Percentiles rank a stretch among this genome's conserved stretches.
Evolutionary conservation across 2,888 invertebrate genomes (phyloP).

Genomic region (Deilephila porcellus): DNA sequence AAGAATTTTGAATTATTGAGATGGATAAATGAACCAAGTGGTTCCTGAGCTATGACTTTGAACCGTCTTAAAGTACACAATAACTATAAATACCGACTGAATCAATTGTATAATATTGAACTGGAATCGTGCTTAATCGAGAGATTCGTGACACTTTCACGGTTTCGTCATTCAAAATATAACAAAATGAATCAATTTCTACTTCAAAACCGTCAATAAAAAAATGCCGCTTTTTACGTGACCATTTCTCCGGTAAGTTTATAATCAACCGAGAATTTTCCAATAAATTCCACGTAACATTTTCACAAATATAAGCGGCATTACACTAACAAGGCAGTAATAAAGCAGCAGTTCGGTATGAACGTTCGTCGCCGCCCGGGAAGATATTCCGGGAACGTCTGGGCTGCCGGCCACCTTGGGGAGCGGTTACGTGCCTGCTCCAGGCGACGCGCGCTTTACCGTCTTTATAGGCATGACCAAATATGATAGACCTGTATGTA

Average conservation of each 20-base stretch:
- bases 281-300: slow-evolving; percentile 31
- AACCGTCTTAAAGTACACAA: no score
- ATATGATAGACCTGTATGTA: neutral
- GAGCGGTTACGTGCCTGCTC: neutral
- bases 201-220: neutral
- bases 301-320: slow-evolving; percentile 38
- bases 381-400: slow-evolving; percentile 11
- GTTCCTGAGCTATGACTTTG: no score
- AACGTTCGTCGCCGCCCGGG: neutral
- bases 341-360: neutral
- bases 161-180: neutral
- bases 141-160: slow-evolving; percentile 8
- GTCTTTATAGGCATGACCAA: neutral
- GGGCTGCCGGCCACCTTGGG: neutral
- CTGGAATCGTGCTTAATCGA: slow-evolving; percentile 1
- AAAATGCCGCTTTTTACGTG: neutral
- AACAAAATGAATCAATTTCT: neutral
- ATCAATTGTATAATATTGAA: neutral
- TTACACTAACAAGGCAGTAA: slow-evolving; percentile 5
- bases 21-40: no score
- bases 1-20: no score
- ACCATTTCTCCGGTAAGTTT: neutral
- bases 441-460: neutral
- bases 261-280: neutral
- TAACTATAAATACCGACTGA: neutral